phyloP scores from a whole-genome alignment of 2,888 invertebrate genomes.

The Globia sparganii region DNA sequence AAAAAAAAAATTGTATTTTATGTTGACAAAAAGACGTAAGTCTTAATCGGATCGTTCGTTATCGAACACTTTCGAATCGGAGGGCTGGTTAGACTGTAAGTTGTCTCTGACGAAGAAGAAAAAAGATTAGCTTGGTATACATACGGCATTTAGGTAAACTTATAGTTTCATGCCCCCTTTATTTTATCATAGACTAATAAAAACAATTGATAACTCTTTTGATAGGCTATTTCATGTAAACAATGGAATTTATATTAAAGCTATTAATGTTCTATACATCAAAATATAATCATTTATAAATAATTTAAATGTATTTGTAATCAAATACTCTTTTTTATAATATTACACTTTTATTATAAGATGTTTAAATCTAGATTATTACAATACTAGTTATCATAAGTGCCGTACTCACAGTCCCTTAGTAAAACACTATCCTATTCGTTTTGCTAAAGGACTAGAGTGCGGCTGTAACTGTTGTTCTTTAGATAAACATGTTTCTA shows the following conservation, averaged over 20 bases:
- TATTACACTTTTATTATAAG: conserved; percentile 42
- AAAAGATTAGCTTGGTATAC: neutral
- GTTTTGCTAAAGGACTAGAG: neutral
- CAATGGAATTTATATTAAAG: conserved; percentile 37
- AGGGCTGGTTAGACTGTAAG: neutral
- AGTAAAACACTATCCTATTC: neutral
- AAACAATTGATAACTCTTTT: conserved; percentile 13
- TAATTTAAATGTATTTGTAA: conserved; percentile 41
- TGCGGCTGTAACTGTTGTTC: conserved; percentile 21
- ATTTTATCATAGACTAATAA: conserved; percentile 1
- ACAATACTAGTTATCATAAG: conserved; percentile 6
- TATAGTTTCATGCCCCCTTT: neutral
- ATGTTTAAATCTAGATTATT: conserved; percentile 36
- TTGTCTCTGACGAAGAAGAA: neutral
- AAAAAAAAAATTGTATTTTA: neutral
- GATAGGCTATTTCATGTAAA: conserved; percentile 26
- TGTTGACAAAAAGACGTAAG: neutral
- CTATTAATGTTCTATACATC: conserved; percentile 36
- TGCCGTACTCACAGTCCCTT: conserved; percentile 1
- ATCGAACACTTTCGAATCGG: neutral
- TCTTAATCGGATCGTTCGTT: neutral
- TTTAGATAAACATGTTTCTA: conserved; percentile 40
- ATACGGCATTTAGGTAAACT: neutral
- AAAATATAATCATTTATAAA: conserved; percentile 34
- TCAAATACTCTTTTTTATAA: conserved; percentile 53